Evolutionary conservation across 2,113 vertebrate species (phyloP).

Genomic region (Lagopus leucura): DNA sequence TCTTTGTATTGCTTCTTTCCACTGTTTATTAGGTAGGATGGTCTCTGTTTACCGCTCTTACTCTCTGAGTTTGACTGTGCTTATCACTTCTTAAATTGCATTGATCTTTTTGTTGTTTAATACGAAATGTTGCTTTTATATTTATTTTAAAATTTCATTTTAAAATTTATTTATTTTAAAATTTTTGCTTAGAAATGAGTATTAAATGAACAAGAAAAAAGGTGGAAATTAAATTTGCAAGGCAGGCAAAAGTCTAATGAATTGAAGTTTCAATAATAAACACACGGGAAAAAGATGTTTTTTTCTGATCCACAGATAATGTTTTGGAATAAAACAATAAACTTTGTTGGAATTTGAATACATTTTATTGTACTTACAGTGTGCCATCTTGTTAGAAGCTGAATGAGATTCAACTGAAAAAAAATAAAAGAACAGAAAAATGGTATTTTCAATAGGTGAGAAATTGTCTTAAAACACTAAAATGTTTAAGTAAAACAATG

Average conservation of each 20-base stretch:
- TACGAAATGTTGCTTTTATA: background rate
- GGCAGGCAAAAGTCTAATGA: background rate
- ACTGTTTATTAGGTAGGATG: background rate
- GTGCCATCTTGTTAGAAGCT: background rate
- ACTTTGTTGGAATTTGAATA: background rate
- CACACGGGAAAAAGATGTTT: background rate
- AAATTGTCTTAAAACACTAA: background rate
- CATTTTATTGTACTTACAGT: background rate
- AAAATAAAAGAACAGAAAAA: background rate
- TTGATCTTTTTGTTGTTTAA: background rate
- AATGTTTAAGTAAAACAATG: background rate
- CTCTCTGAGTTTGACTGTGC: background rate
- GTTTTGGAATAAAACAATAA: background rate
- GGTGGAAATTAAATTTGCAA: background rate
- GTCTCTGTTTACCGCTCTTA: background rate
- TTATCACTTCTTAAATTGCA: background rate
- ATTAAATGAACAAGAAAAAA: background rate
- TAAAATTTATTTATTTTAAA: background rate
- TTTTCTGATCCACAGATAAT: background rate
- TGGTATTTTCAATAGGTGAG: background rate
- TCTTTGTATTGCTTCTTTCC: background rate
- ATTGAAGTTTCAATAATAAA: background rate
- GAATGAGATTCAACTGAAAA: background rate
- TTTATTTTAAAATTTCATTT: too few species aligned
- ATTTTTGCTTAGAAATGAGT: background rate